Conservation (phyloP, 2,113 vertebrate species). For the Propithecus coquereli region DNA sequence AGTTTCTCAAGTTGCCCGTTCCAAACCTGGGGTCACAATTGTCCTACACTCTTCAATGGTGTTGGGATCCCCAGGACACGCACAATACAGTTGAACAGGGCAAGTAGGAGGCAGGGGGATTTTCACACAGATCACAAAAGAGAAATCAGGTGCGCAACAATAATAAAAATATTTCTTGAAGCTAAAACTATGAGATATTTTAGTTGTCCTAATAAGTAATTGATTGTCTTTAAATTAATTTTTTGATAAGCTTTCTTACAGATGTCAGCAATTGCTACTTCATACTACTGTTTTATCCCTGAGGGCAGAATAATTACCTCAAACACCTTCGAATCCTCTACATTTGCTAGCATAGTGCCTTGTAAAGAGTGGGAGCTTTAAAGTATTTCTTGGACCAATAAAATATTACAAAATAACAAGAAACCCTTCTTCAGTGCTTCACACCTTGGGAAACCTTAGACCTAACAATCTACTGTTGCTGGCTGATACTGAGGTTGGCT, state of each 20-base stretch:
- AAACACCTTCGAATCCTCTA: background rate
- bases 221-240: background rate
- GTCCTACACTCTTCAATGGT: background rate
- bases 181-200: background rate
- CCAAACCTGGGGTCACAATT: background rate
- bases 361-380: background rate
- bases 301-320: background rate
- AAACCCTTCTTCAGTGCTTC: background rate
- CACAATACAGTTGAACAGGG: background rate
- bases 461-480: background rate
- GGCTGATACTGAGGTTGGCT: background rate
- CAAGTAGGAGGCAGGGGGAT: background rate
- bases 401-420: background rate
- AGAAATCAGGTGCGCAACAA: background rate
- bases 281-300: background rate
- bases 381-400: background rate
- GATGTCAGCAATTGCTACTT: background rate
- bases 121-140: background rate
- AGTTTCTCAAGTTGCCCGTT: background rate
- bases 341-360: background rate
- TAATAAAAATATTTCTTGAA: conserved; percentile 11
- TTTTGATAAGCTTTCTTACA: conserved; percentile 26
- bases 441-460: background rate
- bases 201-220: background rate
- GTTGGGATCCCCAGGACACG: background rate